Conservation (phyloP, 2,888 invertebrate species). For the Rhagonycha fulva region DNA sequence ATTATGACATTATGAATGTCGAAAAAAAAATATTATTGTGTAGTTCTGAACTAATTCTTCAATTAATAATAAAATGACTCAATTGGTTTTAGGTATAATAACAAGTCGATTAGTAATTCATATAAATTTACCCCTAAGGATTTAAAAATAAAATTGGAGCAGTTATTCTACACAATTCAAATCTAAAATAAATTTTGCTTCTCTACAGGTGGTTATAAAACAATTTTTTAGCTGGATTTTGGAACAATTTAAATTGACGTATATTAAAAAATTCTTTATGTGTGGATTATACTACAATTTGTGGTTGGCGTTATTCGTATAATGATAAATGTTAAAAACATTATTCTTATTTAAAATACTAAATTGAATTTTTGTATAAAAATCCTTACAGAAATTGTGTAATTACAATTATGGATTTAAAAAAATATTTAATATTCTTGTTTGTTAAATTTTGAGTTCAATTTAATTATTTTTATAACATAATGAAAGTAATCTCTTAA, state of each 20-base stretch:
- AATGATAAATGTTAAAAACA: not conserved
- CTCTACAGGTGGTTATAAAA: conserved; percentile 14
- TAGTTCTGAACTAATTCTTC: not conserved
- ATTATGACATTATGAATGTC: too few relatives aligned
- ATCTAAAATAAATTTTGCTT: not conserved
- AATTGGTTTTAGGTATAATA: not conserved
- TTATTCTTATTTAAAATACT: conserved; percentile 1
- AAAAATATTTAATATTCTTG: not conserved
- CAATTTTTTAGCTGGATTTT: conserved; percentile 10
- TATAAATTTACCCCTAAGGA: not conserved
- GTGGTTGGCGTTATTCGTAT: conserved; percentile 4
- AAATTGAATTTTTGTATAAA: not conserved
- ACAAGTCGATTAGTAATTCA: not conserved
- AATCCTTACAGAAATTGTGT: not conserved
- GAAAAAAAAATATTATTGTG: too few relatives aligned
- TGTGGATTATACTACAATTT: conserved; percentile 11
- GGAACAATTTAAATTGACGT: conserved; percentile 17
- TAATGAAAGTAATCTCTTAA: not conserved
- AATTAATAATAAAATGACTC: not conserved
- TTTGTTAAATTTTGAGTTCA: not conserved
- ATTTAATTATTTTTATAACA: too few relatives aligned
- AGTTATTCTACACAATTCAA: not conserved
- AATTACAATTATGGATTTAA: not conserved
- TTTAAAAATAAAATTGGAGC: not conserved
- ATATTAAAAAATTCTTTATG: conserved; percentile 14